Evolutionary conservation across 2,888 invertebrate genomes (phyloP).

Genomic region (Melieria omissa): DNA sequence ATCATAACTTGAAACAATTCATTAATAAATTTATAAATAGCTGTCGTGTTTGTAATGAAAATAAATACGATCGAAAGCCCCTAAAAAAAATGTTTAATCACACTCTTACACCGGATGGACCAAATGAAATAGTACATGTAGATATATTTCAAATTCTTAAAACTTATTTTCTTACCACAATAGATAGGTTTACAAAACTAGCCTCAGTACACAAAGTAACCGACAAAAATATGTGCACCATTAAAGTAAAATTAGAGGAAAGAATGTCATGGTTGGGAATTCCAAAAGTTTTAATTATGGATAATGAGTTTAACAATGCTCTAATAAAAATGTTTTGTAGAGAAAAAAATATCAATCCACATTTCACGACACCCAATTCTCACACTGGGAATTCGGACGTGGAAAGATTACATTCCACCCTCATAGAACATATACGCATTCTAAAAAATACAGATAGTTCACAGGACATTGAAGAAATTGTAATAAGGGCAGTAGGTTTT

Average conservation of each 20-base stretch:
- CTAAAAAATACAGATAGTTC: constrained; percentile 17
- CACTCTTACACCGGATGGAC: constrained; percentile 16
- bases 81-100: constrained; percentile 22
- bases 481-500: constrained; percentile 12
- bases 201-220: constrained; percentile 21
- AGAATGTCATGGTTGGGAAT: constrained; percentile 33
- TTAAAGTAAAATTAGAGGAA: constrained; percentile 21
- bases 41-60: constrained; percentile 19
- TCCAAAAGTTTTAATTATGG: constrained; percentile 30
- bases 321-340: constrained; percentile 32
- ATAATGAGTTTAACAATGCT: constrained; percentile 36
- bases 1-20: constrained; percentile 22
- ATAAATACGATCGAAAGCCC: constrained; percentile 28
- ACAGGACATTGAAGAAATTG: constrained; percentile 10
- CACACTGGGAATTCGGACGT: constrained; percentile 28
- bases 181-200: constrained; percentile 39
- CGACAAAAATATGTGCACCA: constrained; percentile 34
- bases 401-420: constrained; percentile 20
- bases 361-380: constrained; percentile 30
- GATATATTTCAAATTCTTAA: constrained; percentile 18
- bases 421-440: constrained; percentile 26
- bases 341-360: constrained; percentile 23
- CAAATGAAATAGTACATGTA: constrained; percentile 18
- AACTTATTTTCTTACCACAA: constrained; percentile 29
- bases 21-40: constrained; percentile 25